Evolutionary conservation across 2,113 vertebrate genomes (phyloP).

Genomic region (Heterotis niloticus): DNA sequence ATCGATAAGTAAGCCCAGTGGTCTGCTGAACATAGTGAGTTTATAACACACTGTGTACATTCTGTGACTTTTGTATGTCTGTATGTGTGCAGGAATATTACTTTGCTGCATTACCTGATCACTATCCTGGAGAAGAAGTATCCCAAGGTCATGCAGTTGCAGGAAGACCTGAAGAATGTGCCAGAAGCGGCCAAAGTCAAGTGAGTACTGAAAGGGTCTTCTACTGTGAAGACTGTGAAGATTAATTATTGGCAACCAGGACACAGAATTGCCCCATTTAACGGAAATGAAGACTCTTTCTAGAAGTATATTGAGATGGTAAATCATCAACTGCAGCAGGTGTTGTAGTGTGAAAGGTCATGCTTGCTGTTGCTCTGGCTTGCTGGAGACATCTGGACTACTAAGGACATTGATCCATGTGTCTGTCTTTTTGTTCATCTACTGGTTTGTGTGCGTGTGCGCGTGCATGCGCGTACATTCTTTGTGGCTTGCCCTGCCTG

Average conservation of each 20-base stretch:
- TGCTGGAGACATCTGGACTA: too few species aligned
- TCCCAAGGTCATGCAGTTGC: constrained; percentile 84
- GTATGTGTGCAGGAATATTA: constrained; percentile 79
- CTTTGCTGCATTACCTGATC: constrained; percentile 97
- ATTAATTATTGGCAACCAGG: too few species aligned
- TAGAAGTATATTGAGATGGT: not conserved
- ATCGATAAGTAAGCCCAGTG: constrained; percentile 88
- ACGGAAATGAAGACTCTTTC: not conserved
- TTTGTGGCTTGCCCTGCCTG: constrained; percentile 9
- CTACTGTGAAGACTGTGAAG: too few species aligned
- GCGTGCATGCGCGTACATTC: not conserved
- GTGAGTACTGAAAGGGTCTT: constrained; percentile 54
- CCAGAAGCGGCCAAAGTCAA: constrained; percentile 94
- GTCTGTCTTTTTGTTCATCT: too few species aligned
- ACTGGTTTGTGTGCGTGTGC: too few species aligned
- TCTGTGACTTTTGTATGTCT: not conserved
- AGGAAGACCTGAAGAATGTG: constrained; percentile 81
- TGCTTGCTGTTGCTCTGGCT: too few species aligned
- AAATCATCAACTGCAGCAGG: not conserved
- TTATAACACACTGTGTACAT: not conserved
- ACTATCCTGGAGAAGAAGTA: constrained; percentile 96
- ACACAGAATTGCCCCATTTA: not conserved
- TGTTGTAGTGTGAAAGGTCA: not conserved
- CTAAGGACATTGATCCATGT: too few species aligned
- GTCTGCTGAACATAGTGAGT: not conserved